Evolutionary conservation across 2,888 invertebrate genomes (phyloP).

Genomic region (Acronicta aceris): DNA sequence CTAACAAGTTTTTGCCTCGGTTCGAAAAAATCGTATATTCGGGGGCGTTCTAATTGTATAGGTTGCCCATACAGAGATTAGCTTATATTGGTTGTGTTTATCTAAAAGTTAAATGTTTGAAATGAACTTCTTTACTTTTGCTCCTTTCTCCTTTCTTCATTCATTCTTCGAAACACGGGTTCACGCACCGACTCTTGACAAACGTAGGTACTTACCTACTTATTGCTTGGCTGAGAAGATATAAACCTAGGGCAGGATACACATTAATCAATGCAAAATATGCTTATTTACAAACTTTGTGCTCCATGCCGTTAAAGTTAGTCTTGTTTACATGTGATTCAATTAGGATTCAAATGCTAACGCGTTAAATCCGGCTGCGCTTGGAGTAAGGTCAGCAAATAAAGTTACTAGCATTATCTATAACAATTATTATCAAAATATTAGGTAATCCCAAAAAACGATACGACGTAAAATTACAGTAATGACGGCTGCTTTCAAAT

Average conservation of each 20-base stretch:
- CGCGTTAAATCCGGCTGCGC: conserved; percentile 62
- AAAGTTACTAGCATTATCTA: not conserved
- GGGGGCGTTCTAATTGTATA: too few species aligned
- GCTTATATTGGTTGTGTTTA: too few species aligned
- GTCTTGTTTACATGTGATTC: conserved; percentile 65
- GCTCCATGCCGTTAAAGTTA: conserved; percentile 39
- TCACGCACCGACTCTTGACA: too few species aligned
- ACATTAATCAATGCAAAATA: conserved; percentile 20
- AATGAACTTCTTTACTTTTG: too few species aligned
- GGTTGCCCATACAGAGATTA: too few species aligned
- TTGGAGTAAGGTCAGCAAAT: conserved; percentile 42
- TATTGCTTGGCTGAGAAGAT: not conserved
- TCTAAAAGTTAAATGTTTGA: too few species aligned
- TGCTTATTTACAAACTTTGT: conserved; percentile 30
- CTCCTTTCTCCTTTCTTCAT: too few species aligned
- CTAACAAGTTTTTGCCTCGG: too few species aligned
- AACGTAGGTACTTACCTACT: not conserved
- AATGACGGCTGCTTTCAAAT: too few species aligned
- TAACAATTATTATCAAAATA: not conserved
- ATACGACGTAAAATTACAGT: too few species aligned
- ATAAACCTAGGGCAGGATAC: not conserved
- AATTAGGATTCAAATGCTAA: conserved; percentile 70
- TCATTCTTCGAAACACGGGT: too few species aligned
- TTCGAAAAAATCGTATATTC: too few species aligned
- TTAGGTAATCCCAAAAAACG: not conserved